Evolutionary conservation across 2,888 invertebrate species (phyloP).

Genomic region (Caradrina clavipalpis): DNA sequence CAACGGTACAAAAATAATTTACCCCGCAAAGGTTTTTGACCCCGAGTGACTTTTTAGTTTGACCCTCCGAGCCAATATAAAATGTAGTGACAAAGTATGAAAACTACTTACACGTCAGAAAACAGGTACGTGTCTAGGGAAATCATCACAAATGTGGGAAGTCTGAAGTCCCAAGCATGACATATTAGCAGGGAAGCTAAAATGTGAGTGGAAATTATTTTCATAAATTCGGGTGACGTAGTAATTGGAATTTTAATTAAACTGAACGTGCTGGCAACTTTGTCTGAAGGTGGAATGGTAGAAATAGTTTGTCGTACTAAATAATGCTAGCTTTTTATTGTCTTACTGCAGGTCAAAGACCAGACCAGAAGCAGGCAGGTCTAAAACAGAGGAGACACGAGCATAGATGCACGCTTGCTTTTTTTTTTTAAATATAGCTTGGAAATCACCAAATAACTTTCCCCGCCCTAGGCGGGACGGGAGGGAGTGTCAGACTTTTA

Average conservation of each 20-base stretch:
- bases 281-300: background rate
- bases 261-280: background rate
- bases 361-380: no score
- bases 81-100: constrained; percentile 5
- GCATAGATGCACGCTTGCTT: no score
- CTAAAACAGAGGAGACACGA: no score
- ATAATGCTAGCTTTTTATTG: background rate
- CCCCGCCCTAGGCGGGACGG: no score
- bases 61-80: background rate
- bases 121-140: constrained; percentile 38
- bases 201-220: constrained; percentile 18
- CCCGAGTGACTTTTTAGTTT: constrained; percentile 3
- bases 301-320: background rate
- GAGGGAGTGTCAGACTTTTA: no score
- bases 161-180: constrained; percentile 13
- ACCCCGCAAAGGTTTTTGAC: background rate
- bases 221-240: background rate
- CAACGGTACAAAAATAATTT: background rate
- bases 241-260: constrained; percentile 44
- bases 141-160: constrained; percentile 30
- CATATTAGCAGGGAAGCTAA: constrained; percentile 7
- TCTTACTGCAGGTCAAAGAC: no score
- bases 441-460: no score
- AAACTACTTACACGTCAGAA: constrained; percentile 26
- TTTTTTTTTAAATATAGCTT: no score